Evolutionary conservation across 2,113 vertebrate genomes (phyloP), one percentile per base, ranked within the genome.

Genomic region (Dromiciops gliroides): DNA sequence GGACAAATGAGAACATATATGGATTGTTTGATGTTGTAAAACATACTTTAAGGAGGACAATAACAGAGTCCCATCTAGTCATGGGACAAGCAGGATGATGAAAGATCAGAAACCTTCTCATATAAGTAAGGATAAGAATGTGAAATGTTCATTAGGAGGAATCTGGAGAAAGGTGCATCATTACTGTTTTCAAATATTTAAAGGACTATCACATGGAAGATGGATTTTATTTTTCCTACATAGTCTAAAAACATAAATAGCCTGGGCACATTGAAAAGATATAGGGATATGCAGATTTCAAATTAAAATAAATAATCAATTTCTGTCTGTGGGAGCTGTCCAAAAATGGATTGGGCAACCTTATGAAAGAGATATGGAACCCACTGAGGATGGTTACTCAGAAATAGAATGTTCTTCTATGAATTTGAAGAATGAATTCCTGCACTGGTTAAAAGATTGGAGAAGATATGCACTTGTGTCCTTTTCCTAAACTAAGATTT

Each of bases 161-260:
- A 24, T 19, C 16, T 23, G 24, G 2, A 67, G 11, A 3, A 53
- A 7, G 89, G 26, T 9, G n/a, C 4, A 51, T 50, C 3, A 93
- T 9, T 12, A 90, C 0, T 56, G 1, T 2, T 95, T 92, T 90
- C 0, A 92, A 92, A 91, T 75, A 8, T 95, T 92, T 31, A 23
- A 96, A 50, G 75, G 48, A 52, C 22, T 83, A 67, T 83, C 75
- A 94, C 44, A 8, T 83, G 94, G 90, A 89, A 93, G 8, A 89
- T 1, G 0, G 37, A 48, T n/a, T 88, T 90, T 12, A 48, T 50
- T 93, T 50, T 1, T 89, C 94, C 14, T 23, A 44, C 44, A 83
- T n/a, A 22, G 16, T 94, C 90, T 89, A 3, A 91, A 92, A 92
- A 96, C n/a, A 48, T 89, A 83, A 89, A 92, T 48, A 22, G 1